Evolutionary conservation across 2,113 vertebrate species (phyloP), one percentile per base, ranked within the genome.

Genomic region (Gambusia holbrooki): DNA sequence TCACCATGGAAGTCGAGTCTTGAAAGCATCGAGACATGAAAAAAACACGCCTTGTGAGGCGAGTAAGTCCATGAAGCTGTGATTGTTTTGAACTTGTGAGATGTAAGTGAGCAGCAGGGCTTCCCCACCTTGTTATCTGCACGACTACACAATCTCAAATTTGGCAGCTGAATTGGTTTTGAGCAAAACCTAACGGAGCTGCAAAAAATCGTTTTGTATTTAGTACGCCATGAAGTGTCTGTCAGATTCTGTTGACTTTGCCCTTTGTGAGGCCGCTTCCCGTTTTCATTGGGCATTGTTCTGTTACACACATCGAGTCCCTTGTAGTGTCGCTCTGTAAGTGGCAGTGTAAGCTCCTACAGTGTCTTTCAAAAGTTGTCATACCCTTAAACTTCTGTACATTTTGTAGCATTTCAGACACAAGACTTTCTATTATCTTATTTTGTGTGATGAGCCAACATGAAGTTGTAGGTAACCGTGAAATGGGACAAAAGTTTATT

Each of bases 131-230:
- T 62, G 62, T 58, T 72, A 22, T 82, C 66, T 71, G 71, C 71
- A 80, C 69, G 75, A 71, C 79, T 77, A 69, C 83, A 82, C 51
- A 30, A 73, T 65, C 64, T 84, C 29, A 61, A 51, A 79, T 77
- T 83, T 85, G 82, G 73, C 77, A 86, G 79, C 63, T 62, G 4
- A 66, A 73, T 72, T 73, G 28, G 45, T 68, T 69, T 65, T 67
- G 79, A 82, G 79, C 72, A 85, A 87, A 58, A 84, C 84, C 64
- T 79, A 71, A 51, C 69, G 70, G 68, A 73, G 79, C 62, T 2
- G 32, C 79, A 67, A 13, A 1, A 69, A 82, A 84, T 78, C 70
- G 62, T 81, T 82, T 58, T 69, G 79, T 73, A 67, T 83, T 67
- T 71, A 81, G 84, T 61, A 42, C 54, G 78, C 80, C 72, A 72